Conservation (phyloP, 2,797 vertebrate species). For the Schizopygopsis malacanthus region DNA sequence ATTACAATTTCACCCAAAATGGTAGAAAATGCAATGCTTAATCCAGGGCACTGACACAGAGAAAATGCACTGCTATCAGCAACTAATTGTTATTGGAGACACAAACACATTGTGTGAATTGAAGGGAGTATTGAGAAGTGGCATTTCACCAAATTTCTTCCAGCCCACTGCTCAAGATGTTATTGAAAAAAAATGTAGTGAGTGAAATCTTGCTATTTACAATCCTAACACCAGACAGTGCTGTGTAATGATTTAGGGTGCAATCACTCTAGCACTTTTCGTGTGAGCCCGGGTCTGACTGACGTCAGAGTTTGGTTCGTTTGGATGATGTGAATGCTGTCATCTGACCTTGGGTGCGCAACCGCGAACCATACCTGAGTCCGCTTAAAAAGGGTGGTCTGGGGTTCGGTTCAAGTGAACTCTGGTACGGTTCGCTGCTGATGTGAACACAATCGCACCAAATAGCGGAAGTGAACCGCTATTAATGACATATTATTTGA, state of each 20-base stretch:
- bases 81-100: conserved; percentile 24
- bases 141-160: conserved; percentile 23
- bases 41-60: not conserved
- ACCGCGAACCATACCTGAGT: too few relatives aligned
- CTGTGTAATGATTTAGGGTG: not conserved
- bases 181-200: not conserved
- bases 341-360: too few relatives aligned
- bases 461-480: too few relatives aligned
- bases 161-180: conserved; percentile 5
- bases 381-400: too few relatives aligned
- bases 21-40: not conserved
- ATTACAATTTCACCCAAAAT: not conserved
- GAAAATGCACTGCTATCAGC: conserved; percentile 35
- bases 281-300: too few relatives aligned
- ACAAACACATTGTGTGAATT: conserved; percentile 44
- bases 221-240: not conserved
- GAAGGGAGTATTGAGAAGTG: conserved; percentile 19
- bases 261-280: too few relatives aligned
- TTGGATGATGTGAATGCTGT: too few relatives aligned
- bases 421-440: too few relatives aligned
- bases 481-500: too few relatives aligned
- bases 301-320: too few relatives aligned
- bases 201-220: not conserved
- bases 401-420: too few relatives aligned
- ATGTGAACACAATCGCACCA: too few relatives aligned